Percentiles rank a stretch among this genome's conserved stretches.
phyloP scores from a whole-genome alignment of 2,797 vertebrate species.

The Pygocentrus nattereri region DNA sequence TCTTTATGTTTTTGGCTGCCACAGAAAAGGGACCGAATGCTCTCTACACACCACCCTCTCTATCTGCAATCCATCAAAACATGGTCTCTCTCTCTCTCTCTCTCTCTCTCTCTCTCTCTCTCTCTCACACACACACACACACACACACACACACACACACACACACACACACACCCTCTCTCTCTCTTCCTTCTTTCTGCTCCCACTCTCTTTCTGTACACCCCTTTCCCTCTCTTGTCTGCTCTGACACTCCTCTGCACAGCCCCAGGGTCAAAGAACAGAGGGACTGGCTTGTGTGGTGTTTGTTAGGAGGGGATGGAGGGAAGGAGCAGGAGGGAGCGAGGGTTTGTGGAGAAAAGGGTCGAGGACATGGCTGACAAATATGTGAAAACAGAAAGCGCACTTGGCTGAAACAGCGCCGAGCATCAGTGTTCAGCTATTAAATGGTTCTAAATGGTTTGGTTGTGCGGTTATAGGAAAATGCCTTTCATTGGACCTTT shows the following conservation, averaged over 20 bases:
- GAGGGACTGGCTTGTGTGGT: slow-evolving; percentile 81
- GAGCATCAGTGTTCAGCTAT: slow-evolving; percentile 23
- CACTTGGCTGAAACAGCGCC: slow-evolving; percentile 31
- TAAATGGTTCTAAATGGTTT: neutral
- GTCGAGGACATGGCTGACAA: slow-evolving; percentile 66
- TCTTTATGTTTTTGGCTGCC: slow-evolving; percentile 75
- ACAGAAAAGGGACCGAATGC: slow-evolving; percentile 75
- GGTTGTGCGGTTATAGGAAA: neutral
- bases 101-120: slow-evolving; percentile 77
- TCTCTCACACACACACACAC: too few relatives aligned
- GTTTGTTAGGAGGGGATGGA: slow-evolving; percentile 73
- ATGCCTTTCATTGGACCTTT: neutral
- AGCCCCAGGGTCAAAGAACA: slow-evolving; percentile 86
- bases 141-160: too few relatives aligned
- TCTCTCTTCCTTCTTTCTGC: slow-evolving; percentile 59
- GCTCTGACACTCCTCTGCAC: slow-evolving; percentile 86
- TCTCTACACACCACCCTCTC: slow-evolving; percentile 57
- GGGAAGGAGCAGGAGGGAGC: slow-evolving; percentile 70
- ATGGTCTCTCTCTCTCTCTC: slow-evolving; percentile 59
- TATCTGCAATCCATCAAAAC: slow-evolving; percentile 39
- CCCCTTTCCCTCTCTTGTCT: slow-evolving; percentile 84
- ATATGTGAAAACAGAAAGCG: slow-evolving; percentile 57
- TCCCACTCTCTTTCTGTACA: slow-evolving; percentile 69
- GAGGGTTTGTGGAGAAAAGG: slow-evolving; percentile 59
- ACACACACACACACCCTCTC: slow-evolving; percentile 70